Evolutionary conservation across 2,888 invertebrate species (phyloP).

Genomic region (Drosophila sordidula): DNA sequence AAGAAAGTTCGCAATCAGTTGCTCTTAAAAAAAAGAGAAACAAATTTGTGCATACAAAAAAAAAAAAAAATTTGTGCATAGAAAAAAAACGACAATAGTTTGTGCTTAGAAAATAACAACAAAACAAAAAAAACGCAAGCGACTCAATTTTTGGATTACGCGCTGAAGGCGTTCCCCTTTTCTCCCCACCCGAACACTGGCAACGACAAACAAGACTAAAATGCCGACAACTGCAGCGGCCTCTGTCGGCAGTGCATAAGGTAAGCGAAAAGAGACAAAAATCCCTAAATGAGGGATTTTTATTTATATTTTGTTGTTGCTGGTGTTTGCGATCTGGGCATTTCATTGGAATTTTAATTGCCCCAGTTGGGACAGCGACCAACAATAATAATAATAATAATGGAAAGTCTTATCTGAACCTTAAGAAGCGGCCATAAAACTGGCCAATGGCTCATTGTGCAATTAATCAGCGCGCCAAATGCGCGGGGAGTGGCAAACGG

Average conservation of each 20-base stretch:
- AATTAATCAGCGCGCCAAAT: slow-evolving; percentile 56
- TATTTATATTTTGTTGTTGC: neutral
- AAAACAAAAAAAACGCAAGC: slow-evolving; percentile 9
- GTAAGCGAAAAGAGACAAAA: slow-evolving; percentile 49
- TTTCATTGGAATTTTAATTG: slow-evolving; percentile 75
- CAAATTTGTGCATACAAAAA: slow-evolving; percentile 32
- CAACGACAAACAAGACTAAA: slow-evolving; percentile 34
- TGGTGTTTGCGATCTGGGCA: slow-evolving; percentile 31
- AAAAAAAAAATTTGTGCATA: slow-evolving; percentile 21
- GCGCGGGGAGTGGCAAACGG: slow-evolving; percentile 15
- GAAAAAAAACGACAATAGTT: too few relatives aligned
- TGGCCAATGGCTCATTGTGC: slow-evolving; percentile 63
- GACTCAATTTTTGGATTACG: slow-evolving; percentile 55
- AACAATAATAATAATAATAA: slow-evolving; percentile 39
- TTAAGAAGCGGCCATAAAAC: slow-evolving; percentile 47
- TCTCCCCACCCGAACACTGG: slow-evolving; percentile 9
- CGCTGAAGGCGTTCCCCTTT: slow-evolving; percentile 33
- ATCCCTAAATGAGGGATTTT: slow-evolving; percentile 27
- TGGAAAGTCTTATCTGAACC: slow-evolving; percentile 60
- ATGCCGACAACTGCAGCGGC: slow-evolving; percentile 69
- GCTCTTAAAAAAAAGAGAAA: neutral
- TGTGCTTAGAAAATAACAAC: neutral
- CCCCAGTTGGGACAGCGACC: slow-evolving; percentile 18
- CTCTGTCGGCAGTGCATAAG: slow-evolving; percentile 71
- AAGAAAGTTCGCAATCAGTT: slow-evolving; percentile 33